Percentiles rank a stretch among this genome's conserved stretches.
Evolutionary conservation across 1,140 invertebrate genomes (phyloP).

Genomic region (Octopus bimaculoides): DNA sequence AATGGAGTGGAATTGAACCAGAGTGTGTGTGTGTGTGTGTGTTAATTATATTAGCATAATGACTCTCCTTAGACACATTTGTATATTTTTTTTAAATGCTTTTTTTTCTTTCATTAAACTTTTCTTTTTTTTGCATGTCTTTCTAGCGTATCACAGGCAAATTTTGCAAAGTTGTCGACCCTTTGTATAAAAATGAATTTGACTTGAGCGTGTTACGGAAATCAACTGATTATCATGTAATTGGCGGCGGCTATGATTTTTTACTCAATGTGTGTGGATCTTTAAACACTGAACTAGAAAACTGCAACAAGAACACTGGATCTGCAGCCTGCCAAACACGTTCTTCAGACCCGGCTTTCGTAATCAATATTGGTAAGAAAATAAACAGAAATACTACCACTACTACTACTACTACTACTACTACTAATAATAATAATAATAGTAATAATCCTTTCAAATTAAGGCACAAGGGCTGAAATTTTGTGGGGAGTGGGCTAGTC

Average conservation of each 20-base stretch:
- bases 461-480: too few relatives aligned
- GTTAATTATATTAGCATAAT: too few relatives aligned
- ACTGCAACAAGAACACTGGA: conserved; percentile 13
- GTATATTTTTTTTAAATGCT: not conserved
- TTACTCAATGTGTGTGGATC: conserved; percentile 43
- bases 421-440: too few relatives aligned
- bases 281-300: conserved; percentile 17
- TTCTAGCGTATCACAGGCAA: conserved; percentile 30
- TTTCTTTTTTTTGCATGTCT: not conserved
- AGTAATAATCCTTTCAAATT: too few relatives aligned
- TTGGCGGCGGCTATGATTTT: conserved; percentile 29
- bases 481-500: too few relatives aligned
- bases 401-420: too few relatives aligned
- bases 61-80: not conserved
- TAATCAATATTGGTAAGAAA: too few relatives aligned
- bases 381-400: too few relatives aligned
- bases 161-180: conserved; percentile 47
- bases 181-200: conserved; percentile 46
- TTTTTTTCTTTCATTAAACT: not conserved
- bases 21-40: too few relatives aligned
- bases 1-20: too few relatives aligned
- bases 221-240: conserved; percentile 35
- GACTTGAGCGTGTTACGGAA: conserved; percentile 43
- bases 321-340: conserved; percentile 43
- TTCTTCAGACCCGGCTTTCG: too few relatives aligned